Conservation (phyloP, 2,888 invertebrate genomes). For the Ormia ochracea region DNA sequence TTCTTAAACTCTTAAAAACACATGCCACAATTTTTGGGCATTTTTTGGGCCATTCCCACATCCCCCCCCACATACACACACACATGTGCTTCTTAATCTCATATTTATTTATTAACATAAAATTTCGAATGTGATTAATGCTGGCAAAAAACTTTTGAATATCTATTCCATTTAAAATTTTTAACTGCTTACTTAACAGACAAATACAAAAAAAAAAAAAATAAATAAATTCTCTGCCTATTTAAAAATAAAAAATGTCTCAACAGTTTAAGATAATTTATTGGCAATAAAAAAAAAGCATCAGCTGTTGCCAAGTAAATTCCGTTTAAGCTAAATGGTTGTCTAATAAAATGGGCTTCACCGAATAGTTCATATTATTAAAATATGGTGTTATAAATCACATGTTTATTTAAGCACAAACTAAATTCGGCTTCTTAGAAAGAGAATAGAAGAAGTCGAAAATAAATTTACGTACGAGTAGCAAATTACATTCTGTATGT, state of each 20-base stretch:
- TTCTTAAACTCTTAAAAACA: too few species aligned
- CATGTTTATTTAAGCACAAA: not conserved
- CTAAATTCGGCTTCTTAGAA: too few species aligned
- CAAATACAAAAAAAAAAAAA: not conserved
- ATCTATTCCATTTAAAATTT: not conserved
- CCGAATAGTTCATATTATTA: not conserved
- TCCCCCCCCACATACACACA: too few species aligned
- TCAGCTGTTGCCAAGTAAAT: conserved; percentile 15
- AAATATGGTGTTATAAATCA: not conserved
- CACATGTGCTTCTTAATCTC: not conserved
- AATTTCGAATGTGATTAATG: not conserved
- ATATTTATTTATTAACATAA: not conserved
- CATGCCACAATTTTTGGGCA: too few species aligned
- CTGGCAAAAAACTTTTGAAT: not conserved
- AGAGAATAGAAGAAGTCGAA: too few species aligned
- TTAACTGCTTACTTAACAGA: not conserved
- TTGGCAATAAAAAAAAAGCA: not conserved
- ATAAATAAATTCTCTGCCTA: not conserved
- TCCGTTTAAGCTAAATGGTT: not conserved
- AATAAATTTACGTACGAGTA: too few species aligned
- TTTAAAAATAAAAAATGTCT: not conserved
- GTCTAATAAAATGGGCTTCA: not conserved
- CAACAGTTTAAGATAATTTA: not conserved
- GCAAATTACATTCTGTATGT: too few species aligned
- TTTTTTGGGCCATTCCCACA: too few species aligned